Conservation (phyloP, 2,797 vertebrate species). For the Phalanger gymnotis region DNA sequence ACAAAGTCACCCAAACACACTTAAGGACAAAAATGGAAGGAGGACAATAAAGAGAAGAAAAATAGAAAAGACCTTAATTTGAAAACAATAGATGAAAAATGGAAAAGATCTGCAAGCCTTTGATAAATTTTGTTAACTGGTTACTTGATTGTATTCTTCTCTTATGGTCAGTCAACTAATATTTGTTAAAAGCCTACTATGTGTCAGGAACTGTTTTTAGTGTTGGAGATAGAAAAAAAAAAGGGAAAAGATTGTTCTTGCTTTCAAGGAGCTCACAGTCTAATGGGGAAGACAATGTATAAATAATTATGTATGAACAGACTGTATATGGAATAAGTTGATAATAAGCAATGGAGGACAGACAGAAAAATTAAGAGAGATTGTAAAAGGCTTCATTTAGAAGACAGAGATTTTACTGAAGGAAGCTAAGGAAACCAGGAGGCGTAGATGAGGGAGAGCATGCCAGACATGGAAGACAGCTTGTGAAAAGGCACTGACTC, state of each 20-base stretch:
- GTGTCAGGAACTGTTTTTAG: background rate
- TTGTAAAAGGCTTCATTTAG: background rate
- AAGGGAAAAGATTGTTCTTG: background rate
- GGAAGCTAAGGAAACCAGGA: background rate
- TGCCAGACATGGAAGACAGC: background rate
- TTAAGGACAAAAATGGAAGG: background rate
- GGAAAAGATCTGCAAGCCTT: background rate
- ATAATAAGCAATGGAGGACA: background rate
- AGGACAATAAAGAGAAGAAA: background rate
- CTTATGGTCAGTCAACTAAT: background rate
- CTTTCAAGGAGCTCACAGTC: background rate
- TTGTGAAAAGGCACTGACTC: background rate
- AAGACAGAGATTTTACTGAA: background rate
- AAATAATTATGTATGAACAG: background rate
- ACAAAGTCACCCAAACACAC: background rate
- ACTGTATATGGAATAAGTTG: background rate
- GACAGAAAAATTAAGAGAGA: background rate
- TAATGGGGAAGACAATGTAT: background rate
- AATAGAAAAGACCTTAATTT: background rate
- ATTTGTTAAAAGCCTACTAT: background rate
- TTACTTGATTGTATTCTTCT: background rate
- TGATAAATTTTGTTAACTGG: background rate
- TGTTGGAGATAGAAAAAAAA: background rate
- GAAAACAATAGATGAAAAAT: background rate
- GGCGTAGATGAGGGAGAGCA: background rate